A percentile compares a stretch with the other conserved stretches of the same genome.
Evolutionary conservation across 1,140 invertebrate genomes (phyloP).

Genomic region (Apis dorsata): DNA sequence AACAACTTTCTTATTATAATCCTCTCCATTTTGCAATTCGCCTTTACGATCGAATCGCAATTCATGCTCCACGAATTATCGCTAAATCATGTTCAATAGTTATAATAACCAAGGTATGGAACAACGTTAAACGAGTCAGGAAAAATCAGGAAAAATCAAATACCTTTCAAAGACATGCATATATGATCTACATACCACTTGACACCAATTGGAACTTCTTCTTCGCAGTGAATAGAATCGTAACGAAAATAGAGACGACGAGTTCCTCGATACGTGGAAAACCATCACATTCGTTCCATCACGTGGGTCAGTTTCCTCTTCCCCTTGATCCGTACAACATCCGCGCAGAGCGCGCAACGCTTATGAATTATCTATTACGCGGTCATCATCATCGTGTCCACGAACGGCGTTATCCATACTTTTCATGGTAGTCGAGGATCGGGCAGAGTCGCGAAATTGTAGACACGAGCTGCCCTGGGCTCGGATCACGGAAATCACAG

Average conservation of each 20-base stretch:
- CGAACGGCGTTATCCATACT: conserved; percentile 1
- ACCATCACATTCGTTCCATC: conserved; percentile 27
- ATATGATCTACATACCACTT: too few species aligned
- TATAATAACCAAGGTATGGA: too few species aligned
- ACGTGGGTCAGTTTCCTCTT: conserved; percentile 1
- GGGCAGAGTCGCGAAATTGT: conserved; percentile 41
- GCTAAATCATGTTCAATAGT: too few species aligned
- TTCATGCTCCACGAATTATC: too few species aligned
- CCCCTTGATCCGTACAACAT: conserved; percentile 37
- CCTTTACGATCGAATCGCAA: too few species aligned
- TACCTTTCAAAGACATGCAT: too few species aligned
- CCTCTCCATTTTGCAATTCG: too few species aligned
- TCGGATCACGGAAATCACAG: conserved; percentile 37
- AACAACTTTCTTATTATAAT: too few species aligned
- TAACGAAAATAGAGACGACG: too few species aligned
- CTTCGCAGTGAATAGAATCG: too few species aligned
- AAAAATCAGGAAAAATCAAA: background rate
- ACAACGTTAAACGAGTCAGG: too few species aligned
- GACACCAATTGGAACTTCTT: too few species aligned
- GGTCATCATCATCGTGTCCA: conserved; percentile 37
- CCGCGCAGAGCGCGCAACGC: conserved; percentile 25
- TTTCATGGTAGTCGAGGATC: background rate
- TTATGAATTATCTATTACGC: conserved; percentile 62
- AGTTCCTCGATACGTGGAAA: background rate
- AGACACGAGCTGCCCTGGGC: conserved; percentile 25